phyloP scores from a whole-genome alignment of 2,113 vertebrate genomes.

The Xenopus borealis region DNA sequence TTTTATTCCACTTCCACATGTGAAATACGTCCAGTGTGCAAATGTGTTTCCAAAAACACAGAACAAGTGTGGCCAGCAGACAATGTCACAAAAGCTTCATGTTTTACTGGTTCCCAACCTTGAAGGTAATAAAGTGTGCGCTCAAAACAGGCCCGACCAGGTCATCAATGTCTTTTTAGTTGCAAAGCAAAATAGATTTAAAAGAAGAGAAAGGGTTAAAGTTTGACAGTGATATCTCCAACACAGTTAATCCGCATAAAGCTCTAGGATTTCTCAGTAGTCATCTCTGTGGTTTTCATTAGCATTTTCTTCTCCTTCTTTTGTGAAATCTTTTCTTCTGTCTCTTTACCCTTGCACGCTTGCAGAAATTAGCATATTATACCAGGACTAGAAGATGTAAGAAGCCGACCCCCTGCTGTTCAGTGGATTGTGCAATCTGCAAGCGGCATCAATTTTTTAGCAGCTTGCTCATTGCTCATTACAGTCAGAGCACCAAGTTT shows the following conservation, averaged over 20 bases:
- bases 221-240: conserved; percentile 55
- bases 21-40: too few species aligned
- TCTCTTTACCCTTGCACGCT: conserved; percentile 60
- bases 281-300: conserved; percentile 71
- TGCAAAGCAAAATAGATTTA: conserved; percentile 3
- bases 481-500: conserved; percentile 63
- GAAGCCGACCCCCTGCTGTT: conserved; percentile 71
- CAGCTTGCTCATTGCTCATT: conserved; percentile 76
- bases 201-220: conserved; percentile 64
- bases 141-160: neutral
- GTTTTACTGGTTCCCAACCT: neutral
- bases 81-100: neutral
- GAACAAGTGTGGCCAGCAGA: neutral
- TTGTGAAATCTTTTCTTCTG: conserved; percentile 72
- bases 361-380: conserved; percentile 71
- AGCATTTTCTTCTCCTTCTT: conserved; percentile 67
- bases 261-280: conserved; percentile 68
- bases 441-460: conserved; percentile 78
- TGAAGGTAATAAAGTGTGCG: too few species aligned
- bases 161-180: neutral
- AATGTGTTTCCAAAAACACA: neutral
- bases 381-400: conserved; percentile 63
- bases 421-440: conserved; percentile 71
- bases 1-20: too few species aligned
- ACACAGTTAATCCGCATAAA: conserved; percentile 73